Evolutionary conservation across 2,888 invertebrate genomes (phyloP).

Genomic region (Deilephila elpenor): DNA sequence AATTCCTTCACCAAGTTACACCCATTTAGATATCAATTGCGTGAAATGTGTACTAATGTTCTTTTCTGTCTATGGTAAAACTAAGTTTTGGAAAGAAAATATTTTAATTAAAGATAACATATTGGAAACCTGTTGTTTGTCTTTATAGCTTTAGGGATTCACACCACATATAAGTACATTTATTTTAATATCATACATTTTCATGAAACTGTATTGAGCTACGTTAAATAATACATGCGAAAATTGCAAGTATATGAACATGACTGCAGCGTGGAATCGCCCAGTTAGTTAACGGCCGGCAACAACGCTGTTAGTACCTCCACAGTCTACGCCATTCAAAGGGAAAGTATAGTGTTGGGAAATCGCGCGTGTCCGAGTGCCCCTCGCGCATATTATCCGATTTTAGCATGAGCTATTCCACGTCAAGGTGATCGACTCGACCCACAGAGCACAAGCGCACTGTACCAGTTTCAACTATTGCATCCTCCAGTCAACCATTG

Average conservation of each 20-base stretch:
- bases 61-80: slow-evolving; percentile 51
- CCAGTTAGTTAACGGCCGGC: slow-evolving; percentile 47
- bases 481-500: slow-evolving; percentile 49
- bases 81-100: slow-evolving; percentile 59
- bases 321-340: slow-evolving; percentile 42
- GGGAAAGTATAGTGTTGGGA: slow-evolving; percentile 67
- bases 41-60: slow-evolving; percentile 21
- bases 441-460: slow-evolving; percentile 39
- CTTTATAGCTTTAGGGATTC: slow-evolving; percentile 16
- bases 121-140: slow-evolving; percentile 44
- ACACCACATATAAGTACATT: neutral
- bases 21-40: slow-evolving; percentile 7
- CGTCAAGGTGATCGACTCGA: slow-evolving; percentile 72
- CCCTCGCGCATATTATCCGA: slow-evolving; percentile 46
- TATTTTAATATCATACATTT: neutral
- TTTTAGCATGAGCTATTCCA: slow-evolving; percentile 59
- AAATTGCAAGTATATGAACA: slow-evolving; percentile 43
- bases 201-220: neutral
- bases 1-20: neutral
- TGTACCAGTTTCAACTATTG: slow-evolving; percentile 49
- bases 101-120: slow-evolving; percentile 67
- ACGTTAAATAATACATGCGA: slow-evolving; percentile 9
- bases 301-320: slow-evolving; percentile 43
- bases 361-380: slow-evolving; percentile 54
- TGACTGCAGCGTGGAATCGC: slow-evolving; percentile 40